Evolutionary conservation across 2,797 vertebrate genomes (phyloP).

Genomic region (Hyperoplus immaculatus): DNA sequence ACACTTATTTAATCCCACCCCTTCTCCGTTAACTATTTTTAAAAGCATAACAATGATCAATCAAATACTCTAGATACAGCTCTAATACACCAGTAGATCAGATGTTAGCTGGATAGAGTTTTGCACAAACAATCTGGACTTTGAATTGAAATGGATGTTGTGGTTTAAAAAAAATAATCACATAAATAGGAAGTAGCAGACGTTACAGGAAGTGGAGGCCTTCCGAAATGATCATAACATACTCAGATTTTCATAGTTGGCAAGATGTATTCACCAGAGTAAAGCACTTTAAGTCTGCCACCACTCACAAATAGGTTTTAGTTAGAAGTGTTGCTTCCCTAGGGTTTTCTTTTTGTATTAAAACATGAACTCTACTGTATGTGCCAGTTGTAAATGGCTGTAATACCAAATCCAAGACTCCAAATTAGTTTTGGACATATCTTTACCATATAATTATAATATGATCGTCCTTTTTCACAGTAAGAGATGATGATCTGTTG

Average conservation of each 20-base stretch:
- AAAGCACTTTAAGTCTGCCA: background rate
- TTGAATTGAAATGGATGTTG: background rate
- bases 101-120: background rate
- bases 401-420: background rate
- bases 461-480: background rate
- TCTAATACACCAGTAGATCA: background rate
- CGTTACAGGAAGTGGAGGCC: background rate
- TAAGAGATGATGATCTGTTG: background rate
- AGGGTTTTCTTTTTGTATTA: background rate
- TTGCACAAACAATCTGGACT: background rate
- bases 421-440: background rate
- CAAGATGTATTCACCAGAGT: conserved; percentile 9
- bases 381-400: background rate
- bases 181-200: conserved; percentile 31
- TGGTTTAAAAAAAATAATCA: conserved; percentile 4
- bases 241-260: conserved; percentile 1
- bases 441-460: no score
- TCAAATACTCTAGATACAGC: no score
- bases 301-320: background rate
- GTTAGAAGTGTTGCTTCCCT: background rate
- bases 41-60: no score
- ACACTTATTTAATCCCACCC: no score
- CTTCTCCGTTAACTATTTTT: no score
- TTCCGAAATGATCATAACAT: background rate
- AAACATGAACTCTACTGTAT: background rate